Base-by-base conservation (phyloP, 2,113 vertebrate genomes). In the Istiophorus platypterus region DNA sequence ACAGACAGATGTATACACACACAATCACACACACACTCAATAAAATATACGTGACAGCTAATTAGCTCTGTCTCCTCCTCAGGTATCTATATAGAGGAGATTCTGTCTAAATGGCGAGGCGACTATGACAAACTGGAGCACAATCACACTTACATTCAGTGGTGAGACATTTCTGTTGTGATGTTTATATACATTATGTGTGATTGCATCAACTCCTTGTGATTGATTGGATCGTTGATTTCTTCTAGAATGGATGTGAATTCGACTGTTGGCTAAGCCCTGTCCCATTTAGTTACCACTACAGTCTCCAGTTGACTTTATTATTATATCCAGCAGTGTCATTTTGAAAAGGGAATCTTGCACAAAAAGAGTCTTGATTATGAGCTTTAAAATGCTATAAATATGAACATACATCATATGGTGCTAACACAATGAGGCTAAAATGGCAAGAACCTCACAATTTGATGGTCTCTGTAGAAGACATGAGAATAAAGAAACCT, bases 121-220 rank as follows among this genome's bases (percentile, higher is more conserved):
- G 97, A 99, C 94, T 99, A 99, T 84, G 98, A 99, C 85, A 97
- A 97, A 86, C 95, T 99, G 94, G 98, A 99, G 90, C 97, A 99
- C 95, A 99, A 98, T 88, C 98, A 99, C 92, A 99, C 97, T 65
- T 99, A 99, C 69, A 99, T 99, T 89, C 98, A 99, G 77, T 99
- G 98, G 98, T 99, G 89, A 95, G 97, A 95, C 65, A 57, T 17
- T 68, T 83, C 18, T 11, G 57, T 2, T 27, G 57, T 47, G 1
- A 70, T 41, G 39, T 76, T 22, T 29, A 12, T 51, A 26, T 6
- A 42, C 42, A n/a, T 45, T 26, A 0, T 5, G 20, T 22, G 29
- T 29, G 20, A 72, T 11, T 7, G 61, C 52, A 71, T n/a, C 27
- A 39, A 17, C 39, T 34, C 14, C 11, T 39, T 5, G 6, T 15